phyloP scores from a whole-genome alignment of 2,888 invertebrate species.

The Metopia argyrocephala region DNA sequence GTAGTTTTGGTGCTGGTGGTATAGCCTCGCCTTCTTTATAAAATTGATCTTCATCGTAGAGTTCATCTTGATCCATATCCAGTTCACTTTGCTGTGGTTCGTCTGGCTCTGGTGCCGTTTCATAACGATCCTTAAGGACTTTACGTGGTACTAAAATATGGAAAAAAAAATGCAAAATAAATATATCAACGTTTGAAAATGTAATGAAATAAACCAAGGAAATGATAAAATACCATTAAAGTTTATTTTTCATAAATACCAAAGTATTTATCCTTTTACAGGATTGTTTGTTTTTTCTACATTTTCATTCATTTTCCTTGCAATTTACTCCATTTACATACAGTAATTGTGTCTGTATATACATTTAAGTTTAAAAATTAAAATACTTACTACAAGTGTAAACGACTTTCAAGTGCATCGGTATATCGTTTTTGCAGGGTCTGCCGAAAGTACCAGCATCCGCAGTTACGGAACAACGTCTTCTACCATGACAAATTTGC shows the following conservation, averaged over 20 bases:
- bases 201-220: neutral
- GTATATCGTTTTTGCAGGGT: conserved; percentile 88
- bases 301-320: neutral
- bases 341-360: neutral
- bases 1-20: conserved; percentile 80
- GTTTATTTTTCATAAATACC: conserved; percentile 25
- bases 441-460: conserved; percentile 90
- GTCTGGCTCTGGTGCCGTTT: conserved; percentile 88
- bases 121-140: conserved; percentile 89
- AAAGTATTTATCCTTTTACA: neutral
- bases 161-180: conserved; percentile 1
- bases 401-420: conserved; percentile 91
- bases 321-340: conserved; percentile 36
- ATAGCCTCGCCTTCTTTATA: conserved; percentile 81
- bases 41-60: conserved; percentile 80
- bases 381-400: conserved; percentile 89
- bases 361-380: conserved; percentile 15
- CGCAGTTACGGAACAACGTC: conserved; percentile 88
- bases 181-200: neutral
- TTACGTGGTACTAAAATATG: conserved; percentile 86
- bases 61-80: conserved; percentile 80
- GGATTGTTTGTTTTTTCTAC: too few relatives aligned
- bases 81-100: conserved; percentile 82
- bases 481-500: conserved; percentile 90
- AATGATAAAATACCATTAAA: conserved; percentile 6